A percentile compares a stretch with the other conserved stretches of the same genome.
These are phyloP conservation scores for Rhagologus leucostigma DNA, from an alignment of 2,113 vertebrate species.

Conservation along the genomic window DNA sequence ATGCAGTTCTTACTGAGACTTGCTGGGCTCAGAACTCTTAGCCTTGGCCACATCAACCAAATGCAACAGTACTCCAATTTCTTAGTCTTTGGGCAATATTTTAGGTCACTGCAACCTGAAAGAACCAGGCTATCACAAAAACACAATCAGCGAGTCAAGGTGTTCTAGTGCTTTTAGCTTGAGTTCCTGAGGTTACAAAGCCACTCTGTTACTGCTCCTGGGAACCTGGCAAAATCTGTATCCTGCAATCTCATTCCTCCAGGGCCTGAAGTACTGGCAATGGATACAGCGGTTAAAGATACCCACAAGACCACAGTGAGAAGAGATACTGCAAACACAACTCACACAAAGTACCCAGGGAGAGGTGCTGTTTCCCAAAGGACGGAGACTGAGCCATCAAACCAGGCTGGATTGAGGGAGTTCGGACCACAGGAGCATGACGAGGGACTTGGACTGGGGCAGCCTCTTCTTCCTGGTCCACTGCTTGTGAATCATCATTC, in stretches of 20 bases:
- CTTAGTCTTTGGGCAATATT: neutral
- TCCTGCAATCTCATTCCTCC: neutral
- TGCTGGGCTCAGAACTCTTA: neutral
- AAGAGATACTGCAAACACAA: neutral
- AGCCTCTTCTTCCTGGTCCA: slow-evolving; percentile 73
- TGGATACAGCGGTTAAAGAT: neutral
- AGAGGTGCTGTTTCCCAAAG: slow-evolving; percentile 75
- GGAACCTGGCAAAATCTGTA: neutral
- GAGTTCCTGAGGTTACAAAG: neutral
- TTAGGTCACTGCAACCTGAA: neutral
- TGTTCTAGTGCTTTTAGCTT: neutral
- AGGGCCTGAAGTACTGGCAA: neutral
- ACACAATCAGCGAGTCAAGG: neutral
- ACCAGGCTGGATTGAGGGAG: slow-evolving; percentile 84
- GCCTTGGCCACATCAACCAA: neutral
- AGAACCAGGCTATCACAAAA: neutral
- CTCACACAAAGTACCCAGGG: slow-evolving; percentile 69
- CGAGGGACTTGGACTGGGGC: slow-evolving; percentile 63
- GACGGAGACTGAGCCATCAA: slow-evolving; percentile 75
- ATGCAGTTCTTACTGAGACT: neutral
- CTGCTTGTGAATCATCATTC: slow-evolving; percentile 70
- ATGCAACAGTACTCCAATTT: neutral
- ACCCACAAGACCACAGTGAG: neutral
- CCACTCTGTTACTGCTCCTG: neutral
- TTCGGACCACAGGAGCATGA: slow-evolving; percentile 85